Conservation (phyloP, 92 coral and sea anemone genomes). For the Heliopora coerulea region DNA sequence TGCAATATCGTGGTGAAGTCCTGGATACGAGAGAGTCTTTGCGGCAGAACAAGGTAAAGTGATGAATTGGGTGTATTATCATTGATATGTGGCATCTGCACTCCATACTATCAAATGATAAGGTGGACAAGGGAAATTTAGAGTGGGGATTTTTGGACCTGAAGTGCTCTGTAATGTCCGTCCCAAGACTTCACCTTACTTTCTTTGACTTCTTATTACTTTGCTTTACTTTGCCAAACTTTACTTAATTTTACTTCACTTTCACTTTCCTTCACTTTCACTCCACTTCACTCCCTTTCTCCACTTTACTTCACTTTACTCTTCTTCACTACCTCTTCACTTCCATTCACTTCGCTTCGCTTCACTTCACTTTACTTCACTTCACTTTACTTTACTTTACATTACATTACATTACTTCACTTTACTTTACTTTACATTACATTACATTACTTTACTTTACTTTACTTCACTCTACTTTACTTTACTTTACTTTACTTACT, state of each 20-base stretch:
- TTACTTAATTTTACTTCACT: slow-evolving; percentile 25
- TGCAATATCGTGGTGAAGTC: slow-evolving; percentile 73
- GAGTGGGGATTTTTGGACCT: no score
- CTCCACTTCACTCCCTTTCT: slow-evolving; percentile 14
- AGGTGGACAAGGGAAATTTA: no score
- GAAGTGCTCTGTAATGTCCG: no score
- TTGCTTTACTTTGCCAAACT: slow-evolving; percentile 13
- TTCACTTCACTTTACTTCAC: slow-evolving; percentile 15
- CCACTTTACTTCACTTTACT: slow-evolving; percentile 17
- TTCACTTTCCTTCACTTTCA: slow-evolving; percentile 20
- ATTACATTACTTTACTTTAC: slow-evolving; percentile 15
- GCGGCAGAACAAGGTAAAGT: slow-evolving; percentile 23
- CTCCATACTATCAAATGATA: no score
- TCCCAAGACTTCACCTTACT: no score
- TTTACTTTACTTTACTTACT: slow-evolving; percentile 1
- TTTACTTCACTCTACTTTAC: slow-evolving; percentile 13
- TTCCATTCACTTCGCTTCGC: slow-evolving; percentile 6
- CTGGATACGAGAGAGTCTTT: slow-evolving; percentile 1
- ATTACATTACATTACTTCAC: background rate
- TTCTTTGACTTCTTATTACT: no score
- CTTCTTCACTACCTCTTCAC: background rate
- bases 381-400: slow-evolving; percentile 19
- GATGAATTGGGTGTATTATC: background rate
- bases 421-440: slow-evolving; percentile 14
- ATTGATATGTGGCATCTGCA: no score